Evolutionary conservation across 2,888 invertebrate species (phyloP), one percentile per base, ranked within the genome.

Genomic region (Amiota minor): DNA sequence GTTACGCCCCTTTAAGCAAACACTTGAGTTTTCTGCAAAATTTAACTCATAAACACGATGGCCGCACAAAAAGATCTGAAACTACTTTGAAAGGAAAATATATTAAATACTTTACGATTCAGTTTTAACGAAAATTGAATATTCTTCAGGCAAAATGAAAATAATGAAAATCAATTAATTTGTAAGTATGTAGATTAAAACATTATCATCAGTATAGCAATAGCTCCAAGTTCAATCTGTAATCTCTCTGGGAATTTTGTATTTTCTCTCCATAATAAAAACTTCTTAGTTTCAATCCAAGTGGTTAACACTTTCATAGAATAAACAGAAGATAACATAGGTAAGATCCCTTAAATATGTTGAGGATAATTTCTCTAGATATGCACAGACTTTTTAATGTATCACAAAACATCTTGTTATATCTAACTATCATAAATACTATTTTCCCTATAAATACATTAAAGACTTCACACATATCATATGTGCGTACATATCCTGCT

Each of bases 21-120:
- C 16, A 47, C 65, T 65, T 35, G 23, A 16, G 47, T 65, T 20
- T 65, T n/a, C 47, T 46, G 65, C 65, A 65, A 16, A 65, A 65
- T 65, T 65, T 18, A 18, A 46, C 65, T 16, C 65, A 65, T 65
- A 65, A 65, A 49, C 35, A 3, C 0, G 53, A 12, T 62, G 62
- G 35, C 62, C 62, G 45, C 62, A 62, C 62, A 62, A 62, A 62
- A 45, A 11, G 2, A 35, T 35, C 35, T 35, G 6, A 35, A 35
- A 35, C 35, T 35, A 35, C n/a, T n/a, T n/a, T 35, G 35, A 35
- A 35, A 35, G 35, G 23, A 23, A 35, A 35, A 35, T 6, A 4
- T 35, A 35, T 35, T 2, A 35, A 6, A n/a, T n/a, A 35, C 0
- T 35, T 35, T 35, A 35, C 35, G 6, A 8, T 35, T 35, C 6